phyloP scores from a whole-genome alignment of 2,797 vertebrate species.

The Huso huso region DNA sequence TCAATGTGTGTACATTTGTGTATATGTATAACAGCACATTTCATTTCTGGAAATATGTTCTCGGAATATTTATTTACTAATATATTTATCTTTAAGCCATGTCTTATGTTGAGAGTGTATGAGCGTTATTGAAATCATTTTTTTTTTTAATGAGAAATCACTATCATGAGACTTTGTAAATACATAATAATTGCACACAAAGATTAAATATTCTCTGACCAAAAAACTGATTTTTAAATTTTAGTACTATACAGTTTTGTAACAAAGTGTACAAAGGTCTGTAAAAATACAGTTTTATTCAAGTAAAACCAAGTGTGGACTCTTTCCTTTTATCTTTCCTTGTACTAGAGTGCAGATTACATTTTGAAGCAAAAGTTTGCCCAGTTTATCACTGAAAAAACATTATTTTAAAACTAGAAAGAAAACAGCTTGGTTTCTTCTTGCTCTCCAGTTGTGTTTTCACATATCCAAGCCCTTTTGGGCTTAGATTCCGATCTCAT shows the following conservation, averaged over 20 bases:
- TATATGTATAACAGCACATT: conserved; percentile 98
- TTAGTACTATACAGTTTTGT: conserved; percentile 96
- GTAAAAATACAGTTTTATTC: conserved; percentile 98
- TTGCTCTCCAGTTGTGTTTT: no score
- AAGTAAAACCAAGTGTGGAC: conserved; percentile 46
- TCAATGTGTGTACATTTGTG: conserved; percentile 91
- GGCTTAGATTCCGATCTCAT: no score
- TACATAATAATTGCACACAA: conserved; percentile 96
- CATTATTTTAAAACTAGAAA: no score
- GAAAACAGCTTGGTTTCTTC: no score
- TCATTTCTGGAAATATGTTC: conserved; percentile 99
- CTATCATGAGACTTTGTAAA: conserved; percentile 94
- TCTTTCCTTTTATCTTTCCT: conserved; percentile 27
- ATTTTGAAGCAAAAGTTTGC: no score
- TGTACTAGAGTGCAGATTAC: no score
- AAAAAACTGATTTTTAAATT: conserved; percentile 89
- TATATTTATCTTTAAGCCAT: conserved; percentile 99
- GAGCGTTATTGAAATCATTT: conserved; percentile 73
- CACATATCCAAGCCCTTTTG: no score
- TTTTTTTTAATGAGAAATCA: conserved; percentile 75
- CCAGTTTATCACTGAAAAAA: no score
- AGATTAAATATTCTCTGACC: conserved; percentile 96
- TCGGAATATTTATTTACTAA: conserved; percentile 99
- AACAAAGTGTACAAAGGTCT: conserved; percentile 98
- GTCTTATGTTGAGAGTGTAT: conserved; percentile 95